phyloP scores from a whole-genome alignment of 1,140 invertebrate genomes.

The Euglossa dilemma region DNA sequence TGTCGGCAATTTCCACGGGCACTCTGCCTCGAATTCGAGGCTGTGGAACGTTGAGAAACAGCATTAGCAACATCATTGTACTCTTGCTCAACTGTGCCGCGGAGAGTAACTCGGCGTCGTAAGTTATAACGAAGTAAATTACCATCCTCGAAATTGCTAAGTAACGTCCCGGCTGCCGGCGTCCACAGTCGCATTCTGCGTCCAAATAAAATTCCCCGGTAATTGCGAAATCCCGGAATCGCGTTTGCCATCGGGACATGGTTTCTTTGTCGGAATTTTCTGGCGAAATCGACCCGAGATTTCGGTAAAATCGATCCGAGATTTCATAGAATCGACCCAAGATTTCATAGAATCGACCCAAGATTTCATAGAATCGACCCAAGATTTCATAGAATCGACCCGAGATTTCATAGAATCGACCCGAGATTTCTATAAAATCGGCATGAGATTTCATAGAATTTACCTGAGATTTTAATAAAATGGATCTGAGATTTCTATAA shows the following conservation, averaged over 20 bases:
- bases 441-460: too few species aligned
- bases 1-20: background rate
- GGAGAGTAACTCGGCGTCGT: constrained; percentile 22
- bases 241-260: background rate
- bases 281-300: too few species aligned
- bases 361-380: too few species aligned
- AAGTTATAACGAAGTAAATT: constrained; percentile 61
- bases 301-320: too few species aligned
- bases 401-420: too few species aligned
- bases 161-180: constrained; percentile 22
- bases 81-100: constrained; percentile 31
- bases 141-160: constrained; percentile 35
- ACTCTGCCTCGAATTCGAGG: background rate
- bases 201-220: background rate
- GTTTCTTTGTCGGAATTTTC: background rate
- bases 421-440: too few species aligned
- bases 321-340: too few species aligned
- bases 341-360: too few species aligned
- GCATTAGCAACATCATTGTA: constrained; percentile 53
- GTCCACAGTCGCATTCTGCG: constrained; percentile 12
- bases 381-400: too few species aligned
- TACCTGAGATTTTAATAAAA: too few species aligned
- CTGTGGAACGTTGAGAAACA: constrained; percentile 10
- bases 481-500: too few species aligned
- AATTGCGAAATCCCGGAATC: constrained; percentile 12